Conservation (phyloP, 2,797 vertebrate species). For the Arrhamphus sclerolepis region DNA sequence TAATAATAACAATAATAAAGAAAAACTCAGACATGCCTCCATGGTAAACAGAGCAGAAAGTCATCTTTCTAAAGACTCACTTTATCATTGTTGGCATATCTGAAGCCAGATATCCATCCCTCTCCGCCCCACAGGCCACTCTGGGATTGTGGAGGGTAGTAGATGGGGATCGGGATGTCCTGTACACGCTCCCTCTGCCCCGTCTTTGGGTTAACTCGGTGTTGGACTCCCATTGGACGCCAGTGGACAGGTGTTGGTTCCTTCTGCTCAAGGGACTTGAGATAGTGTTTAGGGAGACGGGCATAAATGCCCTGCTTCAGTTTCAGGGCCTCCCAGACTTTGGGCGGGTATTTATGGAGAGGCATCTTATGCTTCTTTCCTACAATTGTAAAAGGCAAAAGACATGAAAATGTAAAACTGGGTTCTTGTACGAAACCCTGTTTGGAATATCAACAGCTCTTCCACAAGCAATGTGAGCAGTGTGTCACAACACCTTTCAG, state of each 20-base stretch:
- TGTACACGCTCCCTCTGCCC: constrained; percentile 86
- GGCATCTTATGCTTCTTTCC: constrained; percentile 79
- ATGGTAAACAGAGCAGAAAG: background rate
- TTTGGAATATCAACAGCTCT: too few relatives aligned
- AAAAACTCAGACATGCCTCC: background rate
- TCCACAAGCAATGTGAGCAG: too few relatives aligned
- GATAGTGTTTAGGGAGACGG: constrained; percentile 88
- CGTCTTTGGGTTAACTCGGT: constrained; percentile 80
- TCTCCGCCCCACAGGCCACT: constrained; percentile 93
- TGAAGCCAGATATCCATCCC: constrained; percentile 87
- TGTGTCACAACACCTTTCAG: too few relatives aligned
- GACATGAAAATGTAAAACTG: background rate
- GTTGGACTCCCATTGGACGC: constrained; percentile 81
- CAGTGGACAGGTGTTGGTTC: constrained; percentile 88
- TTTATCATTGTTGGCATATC: constrained; percentile 89
- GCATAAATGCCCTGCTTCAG: constrained; percentile 86
- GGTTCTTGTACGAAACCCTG: too few relatives aligned
- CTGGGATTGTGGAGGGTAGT: constrained; percentile 86
- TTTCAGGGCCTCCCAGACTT: constrained; percentile 84
- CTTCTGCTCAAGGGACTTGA: constrained; percentile 79
- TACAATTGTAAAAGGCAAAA: background rate
- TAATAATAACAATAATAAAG: background rate
- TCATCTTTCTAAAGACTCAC: constrained; percentile 67
- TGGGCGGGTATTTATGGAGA: constrained; percentile 84
- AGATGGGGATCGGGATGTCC: constrained; percentile 86